Conservation (phyloP, 2,797 vertebrate species). For the Lagocephalus sceleratus region DNA sequence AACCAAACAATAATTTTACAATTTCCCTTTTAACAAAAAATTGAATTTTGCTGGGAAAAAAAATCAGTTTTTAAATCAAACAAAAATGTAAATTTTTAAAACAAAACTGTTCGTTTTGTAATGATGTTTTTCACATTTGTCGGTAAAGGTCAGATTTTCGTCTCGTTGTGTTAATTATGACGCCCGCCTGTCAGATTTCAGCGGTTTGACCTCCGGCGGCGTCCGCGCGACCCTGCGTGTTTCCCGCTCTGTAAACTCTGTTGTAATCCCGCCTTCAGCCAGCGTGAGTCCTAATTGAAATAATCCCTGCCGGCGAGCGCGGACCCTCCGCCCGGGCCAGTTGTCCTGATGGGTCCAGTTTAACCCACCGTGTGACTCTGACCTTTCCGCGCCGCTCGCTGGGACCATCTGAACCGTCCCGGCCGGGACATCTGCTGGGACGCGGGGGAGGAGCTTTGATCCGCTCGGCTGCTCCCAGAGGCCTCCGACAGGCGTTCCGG, state of each 20-base stretch:
- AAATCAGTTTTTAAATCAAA: too few relatives aligned
- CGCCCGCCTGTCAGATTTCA: conserved; percentile 35
- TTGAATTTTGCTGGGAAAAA: too few relatives aligned
- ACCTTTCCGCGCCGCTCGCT: conserved; percentile 77
- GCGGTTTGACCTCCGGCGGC: conserved; percentile 41
- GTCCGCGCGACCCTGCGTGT: conserved; percentile 48
- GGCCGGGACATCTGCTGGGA: conserved; percentile 76
- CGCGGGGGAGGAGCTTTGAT: conserved; percentile 66
- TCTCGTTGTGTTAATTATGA: background rate
- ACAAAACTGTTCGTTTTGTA: too few relatives aligned
- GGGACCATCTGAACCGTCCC: conserved; percentile 76
- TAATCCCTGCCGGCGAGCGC: conserved; percentile 71
- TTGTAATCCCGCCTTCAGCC: conserved; percentile 71
- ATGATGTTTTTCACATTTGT: too few relatives aligned
- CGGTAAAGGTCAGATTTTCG: too few relatives aligned
- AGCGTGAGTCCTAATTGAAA: conserved; percentile 80
- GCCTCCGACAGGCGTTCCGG: conserved; percentile 44
- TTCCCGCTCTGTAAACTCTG: conserved; percentile 61
- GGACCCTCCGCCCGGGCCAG: conserved; percentile 57
- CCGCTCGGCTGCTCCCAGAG: conserved; percentile 62
- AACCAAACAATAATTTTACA: too few relatives aligned
- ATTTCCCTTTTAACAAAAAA: too few relatives aligned
- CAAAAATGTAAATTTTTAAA: too few relatives aligned
- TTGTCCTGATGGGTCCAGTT: conserved; percentile 77
- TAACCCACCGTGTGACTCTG: conserved; percentile 82